These are phyloP conservation scores for Xyliphius kryptos DNA, from an alignment of 2,113 vertebrate species.

Conservation along the genomic window DNA sequence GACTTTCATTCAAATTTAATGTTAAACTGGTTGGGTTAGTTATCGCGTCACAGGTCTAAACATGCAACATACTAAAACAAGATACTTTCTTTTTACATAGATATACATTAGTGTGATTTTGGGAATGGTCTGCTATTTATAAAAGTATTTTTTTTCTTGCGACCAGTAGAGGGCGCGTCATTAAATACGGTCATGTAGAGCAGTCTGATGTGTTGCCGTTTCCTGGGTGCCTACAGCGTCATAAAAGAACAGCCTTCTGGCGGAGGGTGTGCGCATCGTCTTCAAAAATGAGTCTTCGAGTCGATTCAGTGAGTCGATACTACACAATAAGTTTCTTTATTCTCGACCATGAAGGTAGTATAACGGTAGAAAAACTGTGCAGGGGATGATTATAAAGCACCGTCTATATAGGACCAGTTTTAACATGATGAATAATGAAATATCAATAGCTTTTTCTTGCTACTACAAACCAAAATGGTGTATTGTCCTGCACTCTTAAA, in stretches of 20 bases:
- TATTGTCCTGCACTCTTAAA: no score
- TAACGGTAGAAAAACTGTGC: not conserved
- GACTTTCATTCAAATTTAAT: not conserved
- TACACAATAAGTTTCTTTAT: not conserved
- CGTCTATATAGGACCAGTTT: no score
- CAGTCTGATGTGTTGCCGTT: constrained; percentile 19
- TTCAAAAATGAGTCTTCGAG: not conserved
- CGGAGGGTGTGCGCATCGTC: constrained; percentile 8
- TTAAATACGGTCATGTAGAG: not conserved
- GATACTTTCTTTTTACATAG: no score
- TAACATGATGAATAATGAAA: no score
- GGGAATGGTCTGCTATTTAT: not conserved
- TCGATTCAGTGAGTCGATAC: not conserved
- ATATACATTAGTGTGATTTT: no score
- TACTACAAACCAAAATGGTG: no score
- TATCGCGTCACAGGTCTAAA: not conserved
- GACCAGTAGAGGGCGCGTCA: constrained; percentile 36
- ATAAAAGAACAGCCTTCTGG: constrained; percentile 20
- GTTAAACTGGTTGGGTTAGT: not conserved
- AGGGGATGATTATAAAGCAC: no score
- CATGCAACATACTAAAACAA: no score
- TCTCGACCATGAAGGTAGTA: not conserved
- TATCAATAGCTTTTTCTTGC: no score
- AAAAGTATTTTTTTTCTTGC: not conserved
- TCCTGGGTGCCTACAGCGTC: constrained; percentile 50